Evolutionary conservation across 2,797 vertebrate species (phyloP), one percentile per base, ranked within the genome.

Genomic region (Mionectes olivaceus): DNA sequence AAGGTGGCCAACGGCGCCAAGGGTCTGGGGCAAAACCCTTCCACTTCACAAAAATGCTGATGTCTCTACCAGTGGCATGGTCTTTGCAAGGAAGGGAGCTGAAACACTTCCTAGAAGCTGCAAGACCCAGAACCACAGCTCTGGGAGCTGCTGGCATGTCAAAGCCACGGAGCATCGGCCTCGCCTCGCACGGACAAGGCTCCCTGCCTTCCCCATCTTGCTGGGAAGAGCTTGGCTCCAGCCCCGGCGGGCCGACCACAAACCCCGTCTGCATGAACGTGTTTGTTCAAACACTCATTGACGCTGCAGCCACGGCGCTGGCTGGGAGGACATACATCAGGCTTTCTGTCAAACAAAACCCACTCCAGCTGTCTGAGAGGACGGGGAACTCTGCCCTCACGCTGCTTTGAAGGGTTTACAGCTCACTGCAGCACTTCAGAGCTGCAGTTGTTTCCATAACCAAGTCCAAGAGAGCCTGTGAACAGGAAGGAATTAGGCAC

Each of bases 401-500:
- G 0, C 73, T 32, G 69, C 87, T 83, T 11, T 70, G 91, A 80
- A 78, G 79, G 87, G 78, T 65, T 92, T 83, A 50, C 84, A 37
- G 81, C 4, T 82, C 73, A 18, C 50, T 69, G 80, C 83, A 89
- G 60, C 53, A 5, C 80, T 90, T 71, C 2, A 2, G 10, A 33
- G 59, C 90, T 88, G 77, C 83, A 41, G 73, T 78, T 91, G 68
- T 84, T 96, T 95, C 93, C 95, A 88, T 5, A 52, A 19, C 15
- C 25, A 10, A 17, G 76, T 33, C 94, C 93, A 95, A 77, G 81
- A 32, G 53, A 81, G 74, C 71, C 93, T 90, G 87, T 39, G 85
- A 92, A 61, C 76, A 91, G 92, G 91, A 93, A 94, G 95, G 93
- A 92, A 95, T 92, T 77, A 94, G 73, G 71, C 56, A 50, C 87